Percentiles rank a stretch among this genome's conserved stretches.
Evolutionary conservation across 2,797 vertebrate genomes (phyloP).

Genomic region (Orestias chungarensis): DNA sequence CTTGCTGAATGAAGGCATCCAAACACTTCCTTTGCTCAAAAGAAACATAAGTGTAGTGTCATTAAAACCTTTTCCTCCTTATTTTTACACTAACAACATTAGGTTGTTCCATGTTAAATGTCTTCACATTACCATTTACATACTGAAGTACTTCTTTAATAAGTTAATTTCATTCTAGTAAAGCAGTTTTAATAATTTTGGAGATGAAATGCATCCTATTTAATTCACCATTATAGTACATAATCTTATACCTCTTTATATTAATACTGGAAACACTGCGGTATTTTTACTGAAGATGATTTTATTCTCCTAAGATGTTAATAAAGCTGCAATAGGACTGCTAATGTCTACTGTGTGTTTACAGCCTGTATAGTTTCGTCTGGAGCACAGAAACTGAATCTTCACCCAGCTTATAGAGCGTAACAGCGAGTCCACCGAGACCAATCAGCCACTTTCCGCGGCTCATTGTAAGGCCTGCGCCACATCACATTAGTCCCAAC

Average conservation of each 20-base stretch:
- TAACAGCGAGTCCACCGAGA: conserved; percentile 68
- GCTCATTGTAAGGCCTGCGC: conserved; percentile 70
- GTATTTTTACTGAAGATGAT: not conserved
- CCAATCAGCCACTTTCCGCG: conserved; percentile 54
- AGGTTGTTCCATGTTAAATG: not conserved
- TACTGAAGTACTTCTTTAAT: too few relatives aligned
- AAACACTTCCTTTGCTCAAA: not conserved
- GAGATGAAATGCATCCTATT: not conserved
- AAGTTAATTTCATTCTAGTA: not conserved
- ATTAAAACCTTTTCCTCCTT: too few relatives aligned
- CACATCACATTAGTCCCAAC: conserved; percentile 70
- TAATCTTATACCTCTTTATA: too few relatives aligned
- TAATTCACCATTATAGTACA: too few relatives aligned
- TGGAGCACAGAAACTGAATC: conserved; percentile 8
- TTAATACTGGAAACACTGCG: too few relatives aligned
- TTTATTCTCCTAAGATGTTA: not conserved
- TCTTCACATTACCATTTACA: not conserved
- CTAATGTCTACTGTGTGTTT: conserved; percentile 7
- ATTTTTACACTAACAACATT: too few relatives aligned
- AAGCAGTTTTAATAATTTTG: not conserved
- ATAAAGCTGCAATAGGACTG: conserved; percentile 20
- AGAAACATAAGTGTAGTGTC: too few relatives aligned
- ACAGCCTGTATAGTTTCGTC: conserved; percentile 3
- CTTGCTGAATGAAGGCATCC: not conserved
- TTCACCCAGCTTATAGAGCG: conserved; percentile 39